phyloP scores from a whole-genome alignment of 2,113 vertebrate species.

The Garra rufa region DNA sequence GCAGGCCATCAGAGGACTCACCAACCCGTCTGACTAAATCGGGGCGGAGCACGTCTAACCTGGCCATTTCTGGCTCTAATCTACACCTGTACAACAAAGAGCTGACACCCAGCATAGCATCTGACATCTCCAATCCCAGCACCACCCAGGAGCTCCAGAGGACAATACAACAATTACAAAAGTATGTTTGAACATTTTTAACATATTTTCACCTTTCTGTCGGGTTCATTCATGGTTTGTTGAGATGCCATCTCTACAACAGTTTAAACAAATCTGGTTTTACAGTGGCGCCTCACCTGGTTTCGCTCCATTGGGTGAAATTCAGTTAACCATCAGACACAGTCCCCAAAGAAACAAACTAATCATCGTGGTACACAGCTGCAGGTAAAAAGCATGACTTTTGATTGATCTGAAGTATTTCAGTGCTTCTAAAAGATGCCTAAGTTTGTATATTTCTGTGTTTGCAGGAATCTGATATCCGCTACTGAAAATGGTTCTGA shows the following conservation, averaged over 20 bases:
- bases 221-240: background rate
- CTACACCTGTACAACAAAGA: constrained; percentile 84
- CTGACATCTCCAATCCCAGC: constrained; percentile 90
- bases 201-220: background rate
- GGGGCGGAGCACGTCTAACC: constrained; percentile 81
- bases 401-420: background rate
- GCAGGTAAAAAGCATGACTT: constrained; percentile 78
- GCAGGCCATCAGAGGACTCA: constrained; percentile 55
- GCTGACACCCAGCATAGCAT: constrained; percentile 94
- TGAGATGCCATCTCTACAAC: background rate
- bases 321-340: constrained; percentile 91
- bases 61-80: constrained; percentile 82
- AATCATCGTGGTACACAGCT: constrained; percentile 90
- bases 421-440: background rate
- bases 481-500: constrained; percentile 92
- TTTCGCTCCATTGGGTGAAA: constrained; percentile 87
- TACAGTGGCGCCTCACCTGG: constrained; percentile 86
- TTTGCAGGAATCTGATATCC: constrained; percentile 87
- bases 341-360: constrained; percentile 95
- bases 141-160: constrained; percentile 93
- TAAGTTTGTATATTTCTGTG: constrained; percentile 8
- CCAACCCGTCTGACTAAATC: constrained; percentile 65
- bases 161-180: constrained; percentile 87
- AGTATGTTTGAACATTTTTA: constrained; percentile 74
- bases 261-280: constrained; percentile 7